Base-by-base conservation (phyloP, 2,113 vertebrate species). In the Blennius ocellaris region DNA sequence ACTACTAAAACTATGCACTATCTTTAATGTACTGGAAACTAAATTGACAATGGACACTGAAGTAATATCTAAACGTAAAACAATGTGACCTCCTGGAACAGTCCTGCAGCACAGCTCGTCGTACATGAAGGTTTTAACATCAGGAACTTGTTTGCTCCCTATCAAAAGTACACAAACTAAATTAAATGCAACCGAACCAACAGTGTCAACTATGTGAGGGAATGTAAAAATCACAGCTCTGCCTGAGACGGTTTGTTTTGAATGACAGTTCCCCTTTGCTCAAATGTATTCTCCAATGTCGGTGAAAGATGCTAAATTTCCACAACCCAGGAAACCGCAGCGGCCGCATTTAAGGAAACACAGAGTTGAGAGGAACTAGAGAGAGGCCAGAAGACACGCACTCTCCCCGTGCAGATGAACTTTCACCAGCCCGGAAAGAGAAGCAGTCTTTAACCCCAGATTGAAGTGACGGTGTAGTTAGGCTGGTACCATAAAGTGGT, bases 401-500 rank as follows among this genome's bases (percentile, higher is more conserved):
- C 21, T 66, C 36, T 43, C 17, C 16, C 1, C 11, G 7, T 6
- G 9, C 47, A 44, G 8, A 3, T 12, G 38, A 16, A 38, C 44
- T 48, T 48, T 59, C 39, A 16, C 10, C 52, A 62, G 57, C 10
- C 41, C 43, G 51, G 30, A 76, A 50, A 59, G 73, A 63, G 45
- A 62, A 21, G 14, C 37, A 59, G 40, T 64, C 79, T 87, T 83
- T 86, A 82, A 89, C 70, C 87, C 87, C 40, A 81, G 36, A 54
- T 14, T 49, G 41, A 56, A 52, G 75, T 58, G 48, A 78, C 80
- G 54, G 58, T 54, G 62, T 49, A 68, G 47, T 76, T 70, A 55
- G 66, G 66, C 37, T 1, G 48, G 56, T 75, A 77, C 81, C 86
- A 90, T 89, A 84, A 89, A 89, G 83, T 11, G 5, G 60, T 85